phyloP scores from a whole-genome alignment of 2,113 vertebrate genomes.

The Macaca fascicularis region T2T-MFA8v1.1 NC_088377.1:102830001-102830500 shows the following conservation, averaged over 20 bases:
- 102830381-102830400: not conserved
- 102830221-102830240: not conserved
- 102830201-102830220: not conserved
- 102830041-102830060: not conserved
- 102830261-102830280: not conserved
- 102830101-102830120: not conserved
- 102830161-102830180: not conserved
- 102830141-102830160: not conserved
- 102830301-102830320: not conserved
- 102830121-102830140: not conserved
- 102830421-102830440: fast-evolving
- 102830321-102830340: not conserved
- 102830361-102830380: not conserved
- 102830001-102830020: not conserved
- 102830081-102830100: not conserved
- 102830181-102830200: not conserved
- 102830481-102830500: no score
- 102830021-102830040: not conserved
- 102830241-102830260: not conserved
- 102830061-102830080: not conserved
- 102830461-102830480: no score
- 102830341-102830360: not conserved
- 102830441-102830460: no score
- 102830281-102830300: not conserved
- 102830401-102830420: not conserved